Evolutionary conservation across 2,797 vertebrate species (phyloP), one percentile per base, ranked within the genome.

Genomic region (Phrynocephalus guinanensis): DNA sequence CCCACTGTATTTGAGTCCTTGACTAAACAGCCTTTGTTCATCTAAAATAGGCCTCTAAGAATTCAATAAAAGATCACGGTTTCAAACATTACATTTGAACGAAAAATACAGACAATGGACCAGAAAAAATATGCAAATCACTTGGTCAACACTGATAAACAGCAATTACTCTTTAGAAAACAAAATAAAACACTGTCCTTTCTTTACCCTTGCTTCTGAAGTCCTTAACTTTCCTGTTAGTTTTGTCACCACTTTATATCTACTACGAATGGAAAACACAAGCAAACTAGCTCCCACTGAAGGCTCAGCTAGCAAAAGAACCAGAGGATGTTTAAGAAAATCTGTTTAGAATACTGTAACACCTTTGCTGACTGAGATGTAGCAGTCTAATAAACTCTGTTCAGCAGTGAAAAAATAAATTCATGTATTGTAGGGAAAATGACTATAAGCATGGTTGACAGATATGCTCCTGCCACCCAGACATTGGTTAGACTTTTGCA

Each of bases 21-120:
- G 72, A 60, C 63, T 66, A 48, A 89, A 82, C 30, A 76, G 20
- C 24, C 73, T 72, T 70, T 30, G 33, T 89, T 20, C 30, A 30
- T 68, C 28, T 70, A 26, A 79, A 81, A 70, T 48, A 77, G 66
- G 16, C 48, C 18, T n/a, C 83, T 76, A n/a, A 75, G 11, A 75
- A 75, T 66, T 63, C 70, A 72, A 72, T 28, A 81, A n/a, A 5
- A 81, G 68, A 66, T 48, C 70, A 48, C 28, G 18, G 2, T 26
- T 81, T 63, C 16, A 66, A 86, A 48, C 26, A 26, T 5, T 81
- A 38, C 33, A 86, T 52, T 48, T n/a, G 24, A 48, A 18, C 5
- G 6, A n/a, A 80, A 76, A 73, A n/a, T 15, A 20, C 66, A 80
- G 4, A 30, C 60, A 26, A 77, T 18, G 33, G 38, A 18, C 44